Conservation (phyloP, 2,888 invertebrate species). For the Bruchidius siliquastri region DNA sequence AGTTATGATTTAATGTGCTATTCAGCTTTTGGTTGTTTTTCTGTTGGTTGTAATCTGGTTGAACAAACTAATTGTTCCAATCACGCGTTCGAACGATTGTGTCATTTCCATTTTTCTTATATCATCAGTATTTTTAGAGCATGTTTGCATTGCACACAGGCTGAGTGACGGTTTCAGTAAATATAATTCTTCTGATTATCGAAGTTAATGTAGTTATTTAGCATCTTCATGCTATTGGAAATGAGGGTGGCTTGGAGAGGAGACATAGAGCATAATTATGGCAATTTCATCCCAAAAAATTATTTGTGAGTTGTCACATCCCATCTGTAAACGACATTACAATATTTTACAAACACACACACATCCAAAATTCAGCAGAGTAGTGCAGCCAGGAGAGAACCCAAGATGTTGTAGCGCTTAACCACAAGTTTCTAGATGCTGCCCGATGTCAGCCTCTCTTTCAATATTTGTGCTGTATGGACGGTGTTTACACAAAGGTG, state of each 20-base stretch:
- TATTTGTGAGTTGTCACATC: no score
- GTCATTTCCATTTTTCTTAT: background rate
- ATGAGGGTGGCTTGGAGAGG: no score
- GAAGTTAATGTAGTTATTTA: no score
- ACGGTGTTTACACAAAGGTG: constrained; percentile 44
- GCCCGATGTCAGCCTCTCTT: background rate
- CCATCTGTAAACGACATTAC: no score
- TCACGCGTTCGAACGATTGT: constrained; percentile 1
- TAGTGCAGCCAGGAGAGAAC: no score
- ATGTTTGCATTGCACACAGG: background rate
- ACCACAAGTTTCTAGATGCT: background rate
- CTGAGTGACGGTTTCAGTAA: background rate
- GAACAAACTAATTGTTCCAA: background rate
- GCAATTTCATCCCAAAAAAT: no score
- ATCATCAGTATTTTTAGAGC: background rate
- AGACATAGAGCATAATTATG: no score
- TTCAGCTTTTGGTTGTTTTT: constrained; percentile 9
- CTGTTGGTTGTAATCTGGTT: background rate
- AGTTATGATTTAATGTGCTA: constrained; percentile 21
- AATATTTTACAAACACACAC: no score
- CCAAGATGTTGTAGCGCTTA: background rate
- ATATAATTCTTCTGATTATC: no score
- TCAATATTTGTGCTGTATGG: constrained; percentile 18
- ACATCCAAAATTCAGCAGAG: no score
- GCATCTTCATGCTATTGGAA: no score